Conservation (phyloP, 2,888 invertebrate genomes). For the Subacronicta megacephala region DNA sequence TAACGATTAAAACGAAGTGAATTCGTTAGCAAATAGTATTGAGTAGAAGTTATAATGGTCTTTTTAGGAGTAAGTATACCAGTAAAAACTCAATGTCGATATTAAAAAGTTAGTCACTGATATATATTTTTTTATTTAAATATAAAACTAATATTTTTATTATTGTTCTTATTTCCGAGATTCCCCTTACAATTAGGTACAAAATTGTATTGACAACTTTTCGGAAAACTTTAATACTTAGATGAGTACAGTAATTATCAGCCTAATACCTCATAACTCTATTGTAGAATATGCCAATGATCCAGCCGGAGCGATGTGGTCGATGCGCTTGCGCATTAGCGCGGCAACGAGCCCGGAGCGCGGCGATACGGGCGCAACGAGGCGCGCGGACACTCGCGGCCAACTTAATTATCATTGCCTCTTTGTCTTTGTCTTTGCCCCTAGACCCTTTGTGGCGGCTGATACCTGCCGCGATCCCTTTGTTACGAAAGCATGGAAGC, state of each 20-base stretch:
- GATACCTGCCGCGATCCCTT: conserved; percentile 44
- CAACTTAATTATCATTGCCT: conserved; percentile 73
- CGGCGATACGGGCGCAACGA: conserved; percentile 64
- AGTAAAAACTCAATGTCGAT: too few relatives aligned
- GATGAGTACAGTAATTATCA: not conserved
- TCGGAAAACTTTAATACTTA: too few relatives aligned
- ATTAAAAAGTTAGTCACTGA: too few relatives aligned
- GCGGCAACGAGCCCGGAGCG: conserved; percentile 68
- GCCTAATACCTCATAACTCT: conserved; percentile 8
- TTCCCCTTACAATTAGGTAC: too few relatives aligned
- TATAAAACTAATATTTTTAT: too few relatives aligned
- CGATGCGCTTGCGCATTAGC: conserved; percentile 72
- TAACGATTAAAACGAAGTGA: too few relatives aligned
- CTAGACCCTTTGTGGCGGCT: conserved; percentile 63
- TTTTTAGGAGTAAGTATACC: too few relatives aligned
- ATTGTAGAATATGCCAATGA: conserved; percentile 63
- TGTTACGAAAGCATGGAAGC: conserved; percentile 29
- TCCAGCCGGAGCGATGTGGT: conserved; percentile 41
- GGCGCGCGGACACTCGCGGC: conserved; percentile 65
- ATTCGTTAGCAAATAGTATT: too few relatives aligned
- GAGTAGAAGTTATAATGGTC: too few relatives aligned
- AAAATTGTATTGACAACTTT: too few relatives aligned
- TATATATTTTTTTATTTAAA: too few relatives aligned
- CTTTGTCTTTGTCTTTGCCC: conserved; percentile 75
- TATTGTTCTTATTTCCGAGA: too few relatives aligned